Percentiles rank a stretch among this genome's conserved stretches.
phyloP scores from a whole-genome alignment of 2,113 vertebrate species.

The Butorides virescens region DNA sequence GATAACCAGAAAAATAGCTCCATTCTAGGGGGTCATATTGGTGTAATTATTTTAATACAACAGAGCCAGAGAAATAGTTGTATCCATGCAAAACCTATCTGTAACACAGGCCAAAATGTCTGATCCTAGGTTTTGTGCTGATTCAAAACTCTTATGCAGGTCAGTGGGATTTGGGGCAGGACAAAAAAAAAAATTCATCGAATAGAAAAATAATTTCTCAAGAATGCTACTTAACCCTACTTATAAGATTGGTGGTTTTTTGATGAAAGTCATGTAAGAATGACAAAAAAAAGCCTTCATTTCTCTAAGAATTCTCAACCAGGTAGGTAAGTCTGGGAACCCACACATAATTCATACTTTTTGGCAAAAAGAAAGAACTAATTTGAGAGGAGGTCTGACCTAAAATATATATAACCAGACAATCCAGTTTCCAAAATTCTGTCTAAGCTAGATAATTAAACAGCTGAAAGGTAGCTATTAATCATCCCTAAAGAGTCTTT shows the following conservation, averaged over 20 bases:
- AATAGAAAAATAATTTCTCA: background rate
- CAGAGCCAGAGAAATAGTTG: background rate
- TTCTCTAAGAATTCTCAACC: background rate
- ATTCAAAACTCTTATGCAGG: background rate
- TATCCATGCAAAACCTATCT: background rate
- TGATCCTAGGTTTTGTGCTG: background rate
- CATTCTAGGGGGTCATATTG: background rate
- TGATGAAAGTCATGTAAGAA: background rate
- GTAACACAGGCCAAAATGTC: background rate
- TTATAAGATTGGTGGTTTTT: background rate
- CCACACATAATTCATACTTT: background rate
- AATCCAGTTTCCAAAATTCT: slow-evolving; percentile 31
- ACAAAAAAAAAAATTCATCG: background rate
- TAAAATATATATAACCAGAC: slow-evolving; percentile 6
- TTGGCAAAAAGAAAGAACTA: background rate
- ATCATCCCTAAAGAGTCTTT: background rate
- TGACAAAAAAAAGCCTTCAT: background rate
- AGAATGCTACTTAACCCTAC: background rate
- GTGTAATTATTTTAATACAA: background rate
- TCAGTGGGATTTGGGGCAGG: background rate
- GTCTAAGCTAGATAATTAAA: background rate
- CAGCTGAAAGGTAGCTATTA: slow-evolving; percentile 12
- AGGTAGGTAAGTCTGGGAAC: background rate
- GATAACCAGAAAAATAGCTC: background rate
- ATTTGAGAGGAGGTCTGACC: background rate